Conservation (phyloP, 2,113 vertebrate genomes). For the Aphyosemion australe region DNA sequence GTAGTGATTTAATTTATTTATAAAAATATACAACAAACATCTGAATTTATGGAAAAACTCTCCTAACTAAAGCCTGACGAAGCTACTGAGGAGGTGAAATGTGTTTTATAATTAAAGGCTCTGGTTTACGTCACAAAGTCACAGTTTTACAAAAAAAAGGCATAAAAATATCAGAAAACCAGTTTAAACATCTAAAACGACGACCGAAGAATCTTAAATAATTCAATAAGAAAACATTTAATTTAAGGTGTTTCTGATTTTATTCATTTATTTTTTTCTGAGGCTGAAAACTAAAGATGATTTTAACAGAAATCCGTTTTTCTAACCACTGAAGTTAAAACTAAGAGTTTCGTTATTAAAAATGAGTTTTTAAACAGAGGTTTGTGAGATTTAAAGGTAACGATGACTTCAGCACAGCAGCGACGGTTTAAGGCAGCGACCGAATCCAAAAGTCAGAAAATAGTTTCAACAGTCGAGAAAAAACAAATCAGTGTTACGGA, state of each 20-base stretch:
- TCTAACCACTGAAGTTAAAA: no score
- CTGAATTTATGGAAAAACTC: background rate
- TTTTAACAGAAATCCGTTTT: no score
- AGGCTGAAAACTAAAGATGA: no score
- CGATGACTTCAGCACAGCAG: background rate
- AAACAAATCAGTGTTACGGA: no score
- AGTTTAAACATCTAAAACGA: background rate
- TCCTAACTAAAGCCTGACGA: background rate
- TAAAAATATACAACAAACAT: background rate
- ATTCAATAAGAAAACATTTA: background rate
- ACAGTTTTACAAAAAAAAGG: background rate
- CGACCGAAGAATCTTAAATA: background rate
- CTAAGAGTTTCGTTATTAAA: no score
- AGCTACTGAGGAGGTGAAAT: background rate
- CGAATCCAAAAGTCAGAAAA: background rate
- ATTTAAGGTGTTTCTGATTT: background rate
- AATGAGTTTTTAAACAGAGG: background rate
- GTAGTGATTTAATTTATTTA: no score
- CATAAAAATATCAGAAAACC: background rate
- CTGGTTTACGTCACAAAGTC: background rate
- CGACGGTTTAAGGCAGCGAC: background rate
- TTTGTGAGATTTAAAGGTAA: background rate
- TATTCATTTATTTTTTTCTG: no score
- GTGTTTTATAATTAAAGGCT: background rate
- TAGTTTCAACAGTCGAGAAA: background rate